A percentile compares a stretch with the other conserved stretches of the same genome.
Evolutionary conservation across 2,113 vertebrate species (phyloP).

Genomic region (Stercorarius parasiticus): DNA sequence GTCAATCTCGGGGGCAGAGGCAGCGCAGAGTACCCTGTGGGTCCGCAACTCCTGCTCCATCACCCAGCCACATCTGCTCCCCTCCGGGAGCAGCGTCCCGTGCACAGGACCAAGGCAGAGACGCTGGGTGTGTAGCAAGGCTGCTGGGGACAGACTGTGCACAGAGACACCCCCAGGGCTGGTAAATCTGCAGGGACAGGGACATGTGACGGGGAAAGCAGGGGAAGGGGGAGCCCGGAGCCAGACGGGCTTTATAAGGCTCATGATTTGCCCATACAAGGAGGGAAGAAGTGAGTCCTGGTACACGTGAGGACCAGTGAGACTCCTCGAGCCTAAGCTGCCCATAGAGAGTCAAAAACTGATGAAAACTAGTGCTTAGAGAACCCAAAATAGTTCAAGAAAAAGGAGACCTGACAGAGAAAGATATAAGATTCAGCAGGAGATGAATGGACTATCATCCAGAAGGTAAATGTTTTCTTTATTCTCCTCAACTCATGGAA

Average conservation of each 20-base stretch:
- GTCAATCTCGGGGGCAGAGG: rapidly evolving
- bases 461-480: slow-evolving; percentile 52
- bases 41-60: background rate
- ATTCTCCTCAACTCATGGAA: background rate
- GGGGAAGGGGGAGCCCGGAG: background rate
- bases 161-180: background rate
- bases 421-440: background rate
- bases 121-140: background rate
- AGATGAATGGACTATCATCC: background rate
- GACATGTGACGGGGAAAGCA: background rate
- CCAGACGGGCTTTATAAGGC: background rate
- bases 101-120: background rate
- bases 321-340: background rate
- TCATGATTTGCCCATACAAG: slow-evolving; percentile 17
- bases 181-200: background rate
- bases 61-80: background rate
- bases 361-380: slow-evolving; percentile 5
- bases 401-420: background rate
- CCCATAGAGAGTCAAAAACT: slow-evolving; percentile 18
- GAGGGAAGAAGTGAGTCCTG: background rate
- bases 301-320: background rate
- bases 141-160: background rate
- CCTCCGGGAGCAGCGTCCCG: rapidly evolving
- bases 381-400: slow-evolving; percentile 23
- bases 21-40: background rate